Conservation (phyloP, 2,797 vertebrate species). For the Tolypeutes matacus region DNA sequence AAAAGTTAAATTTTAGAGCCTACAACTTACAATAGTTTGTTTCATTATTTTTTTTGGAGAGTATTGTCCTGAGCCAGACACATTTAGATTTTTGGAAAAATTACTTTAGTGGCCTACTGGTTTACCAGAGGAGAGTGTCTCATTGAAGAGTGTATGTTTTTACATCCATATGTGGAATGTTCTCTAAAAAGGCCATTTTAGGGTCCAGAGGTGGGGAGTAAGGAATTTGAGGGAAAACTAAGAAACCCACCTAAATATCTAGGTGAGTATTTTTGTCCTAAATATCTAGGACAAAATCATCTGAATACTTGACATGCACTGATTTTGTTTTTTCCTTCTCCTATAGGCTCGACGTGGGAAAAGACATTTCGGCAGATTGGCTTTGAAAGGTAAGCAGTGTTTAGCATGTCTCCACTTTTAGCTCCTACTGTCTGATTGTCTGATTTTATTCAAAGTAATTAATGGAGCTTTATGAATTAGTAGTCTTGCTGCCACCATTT, state of each 20-base stretch:
- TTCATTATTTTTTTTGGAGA: constrained; percentile 28
- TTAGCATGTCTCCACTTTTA: not conserved
- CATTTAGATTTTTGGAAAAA: constrained; percentile 55
- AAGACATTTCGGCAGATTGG: constrained; percentile 97
- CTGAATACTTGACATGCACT: constrained; percentile 33
- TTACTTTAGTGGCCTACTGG: not conserved
- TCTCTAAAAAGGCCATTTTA: not conserved
- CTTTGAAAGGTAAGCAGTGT: constrained; percentile 95
- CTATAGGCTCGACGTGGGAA: constrained; percentile 95
- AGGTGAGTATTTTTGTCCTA: not conserved
- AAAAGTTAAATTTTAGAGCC: constrained; percentile 75
- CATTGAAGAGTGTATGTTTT: not conserved
- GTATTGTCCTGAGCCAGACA: constrained; percentile 11
- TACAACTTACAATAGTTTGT: fast-evolving
- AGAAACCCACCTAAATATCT: not conserved
- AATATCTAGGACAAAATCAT: not conserved
- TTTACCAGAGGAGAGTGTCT: not conserved
- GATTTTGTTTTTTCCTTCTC: constrained; percentile 83
- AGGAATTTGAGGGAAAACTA: not conserved
- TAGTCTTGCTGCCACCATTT: not conserved
- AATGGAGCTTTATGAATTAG: not conserved
- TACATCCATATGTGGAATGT: not conserved
- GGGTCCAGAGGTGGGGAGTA: not conserved
- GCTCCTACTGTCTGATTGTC: not conserved
- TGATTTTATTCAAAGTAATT: not conserved